phyloP scores from a whole-genome alignment of 2,888 invertebrate genomes.

The Amblyjoppa fuscipennis region DNA sequence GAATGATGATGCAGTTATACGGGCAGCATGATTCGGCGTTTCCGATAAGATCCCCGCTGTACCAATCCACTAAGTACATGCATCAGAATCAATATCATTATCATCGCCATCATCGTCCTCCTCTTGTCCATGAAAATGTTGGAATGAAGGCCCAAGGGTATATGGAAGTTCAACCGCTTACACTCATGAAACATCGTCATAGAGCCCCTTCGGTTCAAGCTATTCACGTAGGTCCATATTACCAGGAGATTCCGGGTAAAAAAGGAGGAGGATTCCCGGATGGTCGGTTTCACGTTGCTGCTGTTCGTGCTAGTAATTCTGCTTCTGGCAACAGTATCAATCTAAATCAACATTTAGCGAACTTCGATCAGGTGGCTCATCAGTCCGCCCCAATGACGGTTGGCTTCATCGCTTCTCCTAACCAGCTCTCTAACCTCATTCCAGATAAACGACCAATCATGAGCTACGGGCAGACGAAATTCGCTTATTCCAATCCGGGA shows the following conservation, averaged over 20 bases:
- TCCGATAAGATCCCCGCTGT: conserved; percentile 54
- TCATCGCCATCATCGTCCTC: conserved; percentile 70
- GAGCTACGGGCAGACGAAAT: conserved; percentile 77
- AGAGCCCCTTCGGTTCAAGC: conserved; percentile 54
- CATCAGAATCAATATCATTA: conserved; percentile 66
- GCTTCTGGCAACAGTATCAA: conserved; percentile 52
- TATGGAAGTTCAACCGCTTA: conserved; percentile 20
- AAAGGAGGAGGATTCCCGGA: not conserved
- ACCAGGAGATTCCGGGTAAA: conserved; percentile 47
- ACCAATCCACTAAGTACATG: conserved; percentile 51
- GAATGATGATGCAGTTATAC: conserved; percentile 44
- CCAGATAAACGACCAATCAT: conserved; percentile 81
- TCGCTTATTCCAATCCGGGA: conserved; percentile 74
- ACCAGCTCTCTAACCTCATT: conserved; percentile 83
- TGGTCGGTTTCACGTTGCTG: not conserved
- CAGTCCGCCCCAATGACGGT: conserved; percentile 59
- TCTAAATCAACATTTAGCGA: conserved; percentile 68
- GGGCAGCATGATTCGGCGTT: conserved; percentile 49
- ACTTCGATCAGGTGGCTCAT: conserved; percentile 73
- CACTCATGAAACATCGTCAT: conserved; percentile 57
- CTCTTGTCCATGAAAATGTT: conserved; percentile 40
- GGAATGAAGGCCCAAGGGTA: conserved; percentile 37
- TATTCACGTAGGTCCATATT: conserved; percentile 23
- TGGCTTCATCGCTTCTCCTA: conserved; percentile 70
- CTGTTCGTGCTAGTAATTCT: conserved; percentile 15